Conservation (phyloP, 2,888 invertebrate genomes). For the Merodon equestris region DNA sequence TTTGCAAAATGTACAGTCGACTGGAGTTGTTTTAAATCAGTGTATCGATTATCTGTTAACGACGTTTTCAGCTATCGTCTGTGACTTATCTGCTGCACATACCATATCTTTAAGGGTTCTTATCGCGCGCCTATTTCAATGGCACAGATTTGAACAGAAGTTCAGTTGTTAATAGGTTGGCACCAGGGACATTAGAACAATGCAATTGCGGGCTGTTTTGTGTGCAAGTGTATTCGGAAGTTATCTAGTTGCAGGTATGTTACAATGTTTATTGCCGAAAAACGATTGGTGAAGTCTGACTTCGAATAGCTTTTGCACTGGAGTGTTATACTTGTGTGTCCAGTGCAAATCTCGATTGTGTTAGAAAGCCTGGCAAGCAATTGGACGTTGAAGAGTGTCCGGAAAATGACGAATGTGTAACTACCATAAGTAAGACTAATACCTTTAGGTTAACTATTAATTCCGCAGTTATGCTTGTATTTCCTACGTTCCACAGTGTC, state of each 20-base stretch:
- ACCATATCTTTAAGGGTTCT: constrained; percentile 8
- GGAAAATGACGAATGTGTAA: constrained; percentile 71
- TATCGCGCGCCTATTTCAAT: constrained; percentile 26
- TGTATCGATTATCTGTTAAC: constrained; percentile 12
- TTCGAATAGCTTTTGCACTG: constrained; percentile 44
- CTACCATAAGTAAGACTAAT: constrained; percentile 69
- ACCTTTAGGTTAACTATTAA: background rate
- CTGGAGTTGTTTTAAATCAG: constrained; percentile 12
- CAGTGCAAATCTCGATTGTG: constrained; percentile 72
- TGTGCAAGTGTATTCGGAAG: constrained; percentile 9
- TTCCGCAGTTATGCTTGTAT: too few relatives aligned
- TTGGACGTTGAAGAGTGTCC: constrained; percentile 74
- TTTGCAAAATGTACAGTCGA: constrained; percentile 49
- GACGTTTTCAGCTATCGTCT: constrained; percentile 24
- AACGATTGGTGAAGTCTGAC: background rate
- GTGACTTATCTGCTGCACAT: constrained; percentile 22
- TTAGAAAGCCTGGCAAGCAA: constrained; percentile 74
- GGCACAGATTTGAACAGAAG: constrained; percentile 4
- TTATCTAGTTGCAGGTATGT: constrained; percentile 35
- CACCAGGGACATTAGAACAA: constrained; percentile 18
- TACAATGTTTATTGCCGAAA: background rate
- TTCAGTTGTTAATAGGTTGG: constrained; percentile 22
- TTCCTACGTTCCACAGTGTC: too few relatives aligned
- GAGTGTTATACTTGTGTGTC: constrained; percentile 75
- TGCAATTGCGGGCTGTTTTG: constrained; percentile 7